Evolutionary conservation across 1,140 invertebrate species (phyloP).

Genomic region (Pararge aegeria): DNA sequence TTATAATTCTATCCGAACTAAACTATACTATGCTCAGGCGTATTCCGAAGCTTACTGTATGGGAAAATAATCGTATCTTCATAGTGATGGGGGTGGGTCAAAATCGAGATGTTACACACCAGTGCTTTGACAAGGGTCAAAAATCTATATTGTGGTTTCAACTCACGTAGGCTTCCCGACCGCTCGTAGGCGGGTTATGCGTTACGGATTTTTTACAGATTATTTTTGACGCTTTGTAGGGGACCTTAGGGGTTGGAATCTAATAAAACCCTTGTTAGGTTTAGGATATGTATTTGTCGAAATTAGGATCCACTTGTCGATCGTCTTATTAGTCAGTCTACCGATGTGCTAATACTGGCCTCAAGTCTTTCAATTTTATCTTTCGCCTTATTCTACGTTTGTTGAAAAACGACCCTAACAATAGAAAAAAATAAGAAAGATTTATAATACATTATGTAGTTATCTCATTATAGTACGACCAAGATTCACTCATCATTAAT

Average conservation of each 20-base stretch:
- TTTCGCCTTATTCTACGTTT: no score
- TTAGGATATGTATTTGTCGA: background rate
- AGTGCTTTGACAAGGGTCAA: constrained; percentile 35
- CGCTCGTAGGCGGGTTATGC: constrained; percentile 3
- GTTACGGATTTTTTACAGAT: constrained; percentile 18
- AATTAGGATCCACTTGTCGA: no score
- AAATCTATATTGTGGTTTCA: constrained; percentile 32
- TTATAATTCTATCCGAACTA: background rate
- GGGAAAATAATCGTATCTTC: background rate
- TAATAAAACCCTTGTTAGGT: background rate
- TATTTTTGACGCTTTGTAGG: background rate
- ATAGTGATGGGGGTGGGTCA: background rate
- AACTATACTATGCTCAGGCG: background rate
- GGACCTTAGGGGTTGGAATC: background rate
- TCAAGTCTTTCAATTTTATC: no score
- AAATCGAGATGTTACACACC: constrained; percentile 21
- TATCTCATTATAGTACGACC: no score
- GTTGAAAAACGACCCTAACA: no score
- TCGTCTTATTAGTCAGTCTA: no score
- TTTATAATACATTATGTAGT: no score
- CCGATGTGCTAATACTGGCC: no score
- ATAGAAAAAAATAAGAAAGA: no score
- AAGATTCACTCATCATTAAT: no score
- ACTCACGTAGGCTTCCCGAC: constrained; percentile 20
- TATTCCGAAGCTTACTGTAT: background rate